These are phyloP conservation scores for Horisme vitalbata DNA, from an alignment of 2,888 invertebrate genomes.

Conservation along the genomic window DNA sequence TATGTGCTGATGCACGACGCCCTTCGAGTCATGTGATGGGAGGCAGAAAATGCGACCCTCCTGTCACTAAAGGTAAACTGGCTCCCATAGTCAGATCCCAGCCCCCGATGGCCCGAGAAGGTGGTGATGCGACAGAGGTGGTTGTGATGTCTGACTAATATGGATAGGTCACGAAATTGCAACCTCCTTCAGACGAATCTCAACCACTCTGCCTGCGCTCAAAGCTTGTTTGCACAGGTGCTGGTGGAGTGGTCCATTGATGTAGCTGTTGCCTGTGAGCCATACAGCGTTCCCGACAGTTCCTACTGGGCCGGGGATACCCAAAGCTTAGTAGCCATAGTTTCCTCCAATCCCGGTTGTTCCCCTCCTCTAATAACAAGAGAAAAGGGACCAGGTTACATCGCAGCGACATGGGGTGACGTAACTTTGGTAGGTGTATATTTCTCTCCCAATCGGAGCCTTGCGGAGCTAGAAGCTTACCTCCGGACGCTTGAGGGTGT, in stretches of 20 bases:
- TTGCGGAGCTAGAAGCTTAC: constrained; percentile 9
- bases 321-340: constrained; percentile 1
- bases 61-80: not conserved
- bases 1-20: not conserved
- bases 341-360: not conserved
- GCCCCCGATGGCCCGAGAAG: not conserved
- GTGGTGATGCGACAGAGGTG: too few relatives aligned
- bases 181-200: constrained; percentile 20
- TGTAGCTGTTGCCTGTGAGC: constrained; percentile 9
- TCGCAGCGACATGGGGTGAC: constrained; percentile 14
- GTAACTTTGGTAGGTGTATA: constrained; percentile 6
- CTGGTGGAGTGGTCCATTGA: constrained; percentile 20
- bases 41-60: not conserved
- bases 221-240: constrained; percentile 12
- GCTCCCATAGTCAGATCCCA: too few relatives aligned
- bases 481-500: not conserved
- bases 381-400: constrained; percentile 10
- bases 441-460: constrained; percentile 18
- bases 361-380: not conserved
- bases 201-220: constrained; percentile 23
- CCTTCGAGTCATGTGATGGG: constrained; percentile 2
- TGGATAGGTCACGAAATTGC: not conserved
- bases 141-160: not conserved
- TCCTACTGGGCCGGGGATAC: not conserved
- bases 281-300: not conserved